These are phyloP conservation scores for Odontomyia ornata DNA, from an alignment of 2,888 invertebrate species.

Conservation along the genomic window DNA sequence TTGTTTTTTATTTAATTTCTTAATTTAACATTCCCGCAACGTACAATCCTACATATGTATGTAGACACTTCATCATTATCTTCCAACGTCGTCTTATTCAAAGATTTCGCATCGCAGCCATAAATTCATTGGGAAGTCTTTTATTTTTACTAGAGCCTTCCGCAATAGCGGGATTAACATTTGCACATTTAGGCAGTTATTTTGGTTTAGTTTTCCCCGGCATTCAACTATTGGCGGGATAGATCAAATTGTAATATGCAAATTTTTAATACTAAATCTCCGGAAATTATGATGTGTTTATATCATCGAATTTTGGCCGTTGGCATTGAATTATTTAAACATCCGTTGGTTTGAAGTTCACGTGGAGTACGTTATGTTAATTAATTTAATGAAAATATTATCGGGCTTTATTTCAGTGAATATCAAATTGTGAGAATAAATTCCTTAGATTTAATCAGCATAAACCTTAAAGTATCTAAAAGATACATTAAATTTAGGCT, in stretches of 20 bases:
- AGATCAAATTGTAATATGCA: not conserved
- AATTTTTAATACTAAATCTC: not conserved
- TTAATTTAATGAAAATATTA: no score
- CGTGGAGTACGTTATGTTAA: no score
- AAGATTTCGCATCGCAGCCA: no score
- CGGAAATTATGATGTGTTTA: not conserved
- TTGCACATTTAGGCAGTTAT: not conserved
- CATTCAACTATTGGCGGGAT: not conserved
- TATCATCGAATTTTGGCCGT: not conserved
- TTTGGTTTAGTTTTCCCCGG: not conserved
- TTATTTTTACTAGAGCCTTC: not conserved
- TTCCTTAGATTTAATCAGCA: no score
- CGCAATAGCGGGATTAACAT: not conserved
- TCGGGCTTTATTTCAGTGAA: no score
- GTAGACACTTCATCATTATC: not conserved
- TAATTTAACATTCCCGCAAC: not conserved
- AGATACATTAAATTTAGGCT: no score
- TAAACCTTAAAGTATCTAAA: no score
- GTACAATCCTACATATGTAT: not conserved
- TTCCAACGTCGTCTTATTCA: no score
- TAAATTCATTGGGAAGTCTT: not conserved
- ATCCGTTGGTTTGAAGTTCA: no score
- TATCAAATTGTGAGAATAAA: no score
- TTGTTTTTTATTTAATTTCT: not conserved
- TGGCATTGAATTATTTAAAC: not conserved